phyloP scores from a whole-genome alignment of 1,140 invertebrate species.

The silkworm (Bombyx mori) region DNA sequence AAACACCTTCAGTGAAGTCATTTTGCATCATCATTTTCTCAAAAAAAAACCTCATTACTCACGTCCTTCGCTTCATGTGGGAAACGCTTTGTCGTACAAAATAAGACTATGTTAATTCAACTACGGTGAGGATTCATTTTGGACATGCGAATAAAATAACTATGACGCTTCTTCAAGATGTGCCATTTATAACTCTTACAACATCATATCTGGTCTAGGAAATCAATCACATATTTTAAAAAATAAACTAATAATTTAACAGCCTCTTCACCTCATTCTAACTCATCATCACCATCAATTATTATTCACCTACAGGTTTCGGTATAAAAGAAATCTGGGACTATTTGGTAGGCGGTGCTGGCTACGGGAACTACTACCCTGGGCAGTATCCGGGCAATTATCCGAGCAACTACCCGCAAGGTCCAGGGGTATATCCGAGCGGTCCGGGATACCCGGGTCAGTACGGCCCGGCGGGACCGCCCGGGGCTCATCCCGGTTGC shows the following conservation, averaged over 20 bases:
- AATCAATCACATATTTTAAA: no score
- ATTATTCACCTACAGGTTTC: constrained; percentile 52
- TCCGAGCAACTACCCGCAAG: constrained; percentile 4
- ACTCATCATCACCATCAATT: constrained; percentile 11
- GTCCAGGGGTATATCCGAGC: constrained; percentile 14
- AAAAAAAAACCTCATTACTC: no score
- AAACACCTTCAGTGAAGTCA: neutral
- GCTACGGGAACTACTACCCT: constrained; percentile 39
- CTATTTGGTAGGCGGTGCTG: constrained; percentile 56
- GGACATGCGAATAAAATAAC: no score
- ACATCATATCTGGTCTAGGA: no score
- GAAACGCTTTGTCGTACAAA: no score
- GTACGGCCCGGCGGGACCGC: constrained; percentile 37
- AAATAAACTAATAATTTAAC: no score
- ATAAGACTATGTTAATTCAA: no score
- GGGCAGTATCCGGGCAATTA: constrained; percentile 22
- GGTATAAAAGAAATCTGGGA: constrained; percentile 56
- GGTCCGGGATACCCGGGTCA: constrained; percentile 27
- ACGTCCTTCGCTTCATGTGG: no score
- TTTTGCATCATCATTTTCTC: no score
- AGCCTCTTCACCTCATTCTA: constrained; percentile 26
- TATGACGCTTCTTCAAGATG: no score
- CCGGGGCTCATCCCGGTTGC: constrained; percentile 69
- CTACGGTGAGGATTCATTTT: no score
- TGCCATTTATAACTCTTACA: no score